These are phyloP conservation scores for Malurus alboscapulatus DNA, from an alignment of 2,113 vertebrate species.

Conservation along the genomic window DNA sequence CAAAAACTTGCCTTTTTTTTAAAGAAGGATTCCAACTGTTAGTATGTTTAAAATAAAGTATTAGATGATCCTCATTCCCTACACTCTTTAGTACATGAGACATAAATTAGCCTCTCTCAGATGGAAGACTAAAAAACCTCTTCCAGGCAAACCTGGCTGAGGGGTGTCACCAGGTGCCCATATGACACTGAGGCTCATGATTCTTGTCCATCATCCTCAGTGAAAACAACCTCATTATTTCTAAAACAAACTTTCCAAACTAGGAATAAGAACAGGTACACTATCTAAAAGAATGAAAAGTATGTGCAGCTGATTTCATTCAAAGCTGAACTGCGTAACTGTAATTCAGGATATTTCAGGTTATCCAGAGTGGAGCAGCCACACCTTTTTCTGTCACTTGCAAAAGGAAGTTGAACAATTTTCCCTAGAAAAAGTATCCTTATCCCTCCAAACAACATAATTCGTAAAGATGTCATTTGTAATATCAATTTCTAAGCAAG, in stretches of 20 bases:
- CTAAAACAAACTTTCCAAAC: neutral
- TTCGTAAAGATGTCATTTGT: accelerated
- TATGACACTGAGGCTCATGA: neutral
- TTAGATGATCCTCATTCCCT: neutral
- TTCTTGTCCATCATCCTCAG: neutral
- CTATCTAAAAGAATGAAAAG: neutral
- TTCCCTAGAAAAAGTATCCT: neutral
- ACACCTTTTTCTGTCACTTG: neutral
- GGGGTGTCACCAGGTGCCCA: neutral
- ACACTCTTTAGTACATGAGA: neutral
- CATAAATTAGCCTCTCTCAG: neutral
- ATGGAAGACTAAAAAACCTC: neutral
- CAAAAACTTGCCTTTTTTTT: neutral
- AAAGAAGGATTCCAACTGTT: neutral
- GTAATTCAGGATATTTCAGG: neutral
- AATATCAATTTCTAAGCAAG: neutral
- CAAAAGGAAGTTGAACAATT: neutral
- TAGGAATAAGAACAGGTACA: neutral
- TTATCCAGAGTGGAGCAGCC: neutral
- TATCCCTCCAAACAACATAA: neutral
- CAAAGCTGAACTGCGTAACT: neutral
- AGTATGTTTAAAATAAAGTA: neutral
- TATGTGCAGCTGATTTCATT: neutral
- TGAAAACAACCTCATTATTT: accelerated
- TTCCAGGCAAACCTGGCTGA: neutral